phyloP scores from a whole-genome alignment of 1,140 invertebrate species.

The Samia ricini region DNA sequence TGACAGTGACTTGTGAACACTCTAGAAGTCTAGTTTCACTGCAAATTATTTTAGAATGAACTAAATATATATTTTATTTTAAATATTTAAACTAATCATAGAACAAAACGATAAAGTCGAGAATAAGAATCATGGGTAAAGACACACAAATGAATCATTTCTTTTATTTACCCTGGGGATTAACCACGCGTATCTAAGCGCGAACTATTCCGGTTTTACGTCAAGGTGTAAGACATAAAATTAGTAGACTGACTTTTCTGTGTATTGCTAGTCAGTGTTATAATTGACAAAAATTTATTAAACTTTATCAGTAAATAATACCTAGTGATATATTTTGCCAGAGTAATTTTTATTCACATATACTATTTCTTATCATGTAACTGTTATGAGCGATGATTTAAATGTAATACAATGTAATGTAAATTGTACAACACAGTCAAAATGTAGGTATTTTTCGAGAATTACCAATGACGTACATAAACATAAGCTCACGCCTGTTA shows the following conservation, averaged over 20 bases:
- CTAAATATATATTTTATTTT: no score
- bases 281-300: not conserved
- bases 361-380: no score
- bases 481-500: no score
- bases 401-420: no score
- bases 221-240: constrained; percentile 24
- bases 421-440: no score
- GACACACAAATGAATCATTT: constrained; percentile 34
- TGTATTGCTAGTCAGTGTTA: constrained; percentile 17
- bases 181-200: constrained; percentile 27
- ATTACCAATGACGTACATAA: no score
- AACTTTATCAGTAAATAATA: not conserved
- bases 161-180: constrained; percentile 38
- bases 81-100: no score
- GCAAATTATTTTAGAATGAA: no score
- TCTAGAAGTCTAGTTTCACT: no score
- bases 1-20: no score
- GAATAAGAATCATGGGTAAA: not conserved
- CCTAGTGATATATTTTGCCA: not conserved
- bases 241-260: constrained; percentile 16
- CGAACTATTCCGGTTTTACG: constrained; percentile 23
- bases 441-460: no score
- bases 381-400: no score
- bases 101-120: not conserved
- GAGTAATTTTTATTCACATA: not conserved